These are phyloP conservation scores for Athripsodes cinereus DNA, from an alignment of 2,888 invertebrate species.

Conservation along the genomic window DNA sequence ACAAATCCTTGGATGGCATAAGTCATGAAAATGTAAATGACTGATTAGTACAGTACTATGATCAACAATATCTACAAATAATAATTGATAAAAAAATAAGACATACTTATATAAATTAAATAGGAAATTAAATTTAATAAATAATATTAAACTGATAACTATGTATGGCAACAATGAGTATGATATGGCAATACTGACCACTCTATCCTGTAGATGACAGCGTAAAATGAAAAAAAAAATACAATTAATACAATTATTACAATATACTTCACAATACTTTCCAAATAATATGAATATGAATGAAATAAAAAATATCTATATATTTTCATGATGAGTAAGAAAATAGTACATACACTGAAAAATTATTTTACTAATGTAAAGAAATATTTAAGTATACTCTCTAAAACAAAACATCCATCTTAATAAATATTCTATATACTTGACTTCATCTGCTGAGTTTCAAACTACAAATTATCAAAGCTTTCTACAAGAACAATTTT, in stretches of 20 bases:
- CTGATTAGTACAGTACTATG: neutral
- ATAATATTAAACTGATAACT: neutral
- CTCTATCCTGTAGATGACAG: conserved; percentile 34
- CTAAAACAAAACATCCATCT: too few species aligned
- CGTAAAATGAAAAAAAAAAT: conserved; percentile 16
- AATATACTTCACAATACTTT: too few species aligned
- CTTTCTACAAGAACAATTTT: too few species aligned
- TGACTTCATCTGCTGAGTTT: too few species aligned
- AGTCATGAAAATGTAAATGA: neutral
- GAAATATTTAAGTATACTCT: neutral
- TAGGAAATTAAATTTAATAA: neutral
- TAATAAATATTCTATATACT: too few species aligned
- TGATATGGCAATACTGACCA: too few species aligned
- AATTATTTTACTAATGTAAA: neutral
- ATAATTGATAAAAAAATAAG: neutral
- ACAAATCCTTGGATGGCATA: conserved; percentile 24
- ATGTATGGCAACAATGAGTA: neutral
- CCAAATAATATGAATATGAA: too few species aligned
- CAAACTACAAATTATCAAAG: too few species aligned
- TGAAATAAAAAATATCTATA: too few species aligned
- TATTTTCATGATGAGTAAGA: too few species aligned
- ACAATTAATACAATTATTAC: neutral
- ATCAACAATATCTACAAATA: neutral
- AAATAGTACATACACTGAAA: neutral
- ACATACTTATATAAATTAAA: neutral